Evolutionary conservation across 2,797 vertebrate species (phyloP).

Genomic region (Staurois parvus): DNA sequence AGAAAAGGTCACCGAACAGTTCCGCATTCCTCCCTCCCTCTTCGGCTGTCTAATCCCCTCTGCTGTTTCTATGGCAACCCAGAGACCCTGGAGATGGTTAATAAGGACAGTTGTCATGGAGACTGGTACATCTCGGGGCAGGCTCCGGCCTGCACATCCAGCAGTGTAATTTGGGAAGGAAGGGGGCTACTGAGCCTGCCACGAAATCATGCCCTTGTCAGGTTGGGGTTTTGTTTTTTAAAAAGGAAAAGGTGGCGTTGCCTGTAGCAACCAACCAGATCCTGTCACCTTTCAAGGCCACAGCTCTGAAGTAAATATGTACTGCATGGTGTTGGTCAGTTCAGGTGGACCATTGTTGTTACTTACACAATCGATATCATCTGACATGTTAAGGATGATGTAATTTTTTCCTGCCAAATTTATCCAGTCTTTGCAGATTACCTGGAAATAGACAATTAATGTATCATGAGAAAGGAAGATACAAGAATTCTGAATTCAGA

Average conservation of each 20-base stretch:
- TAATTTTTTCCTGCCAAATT: conserved; percentile 88
- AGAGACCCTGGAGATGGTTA: conserved; percentile 70
- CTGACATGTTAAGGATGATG: conserved; percentile 90
- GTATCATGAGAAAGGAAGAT: background rate
- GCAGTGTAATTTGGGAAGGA: conserved; percentile 61
- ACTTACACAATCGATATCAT: conserved; percentile 95
- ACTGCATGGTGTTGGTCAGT: background rate
- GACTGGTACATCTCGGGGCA: conserved; percentile 65
- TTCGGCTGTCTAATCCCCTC: conserved; percentile 69
- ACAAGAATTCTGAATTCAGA: too few species aligned
- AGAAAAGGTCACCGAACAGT: conserved; percentile 40
- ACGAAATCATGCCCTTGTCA: too few species aligned
- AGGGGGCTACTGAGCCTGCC: background rate
- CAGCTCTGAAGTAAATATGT: background rate
- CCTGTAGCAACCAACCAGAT: too few species aligned
- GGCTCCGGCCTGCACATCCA: conserved; percentile 61
- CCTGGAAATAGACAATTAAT: conserved; percentile 72
- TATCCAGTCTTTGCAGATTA: conserved; percentile 95
- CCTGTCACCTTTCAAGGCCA: too few species aligned
- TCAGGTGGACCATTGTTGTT: background rate
- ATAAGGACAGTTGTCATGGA: conserved; percentile 69
- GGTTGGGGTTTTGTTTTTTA: background rate
- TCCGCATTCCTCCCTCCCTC: conserved; percentile 18
- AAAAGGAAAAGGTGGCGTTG: background rate
- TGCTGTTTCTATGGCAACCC: conserved; percentile 69